Conservation (phyloP, 1,140 invertebrate species). For the Zaprionus ornatus region DNA sequence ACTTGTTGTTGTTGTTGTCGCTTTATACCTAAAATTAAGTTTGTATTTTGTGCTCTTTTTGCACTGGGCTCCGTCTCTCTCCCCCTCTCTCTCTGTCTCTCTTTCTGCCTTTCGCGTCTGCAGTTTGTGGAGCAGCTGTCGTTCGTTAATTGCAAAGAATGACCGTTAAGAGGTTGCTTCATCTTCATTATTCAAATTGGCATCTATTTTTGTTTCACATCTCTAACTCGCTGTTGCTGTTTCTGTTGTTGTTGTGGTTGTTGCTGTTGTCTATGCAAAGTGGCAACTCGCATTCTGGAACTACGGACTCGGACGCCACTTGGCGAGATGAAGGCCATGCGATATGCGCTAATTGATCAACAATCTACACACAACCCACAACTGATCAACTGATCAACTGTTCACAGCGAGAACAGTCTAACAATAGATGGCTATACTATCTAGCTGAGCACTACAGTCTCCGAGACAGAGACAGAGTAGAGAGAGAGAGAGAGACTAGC, state of each 20-base stretch:
- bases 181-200: slow-evolving; percentile 53
- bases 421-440: slow-evolving; percentile 9
- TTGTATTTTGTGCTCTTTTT: slow-evolving; percentile 4
- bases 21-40: slow-evolving; percentile 24
- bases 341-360: slow-evolving; percentile 48
- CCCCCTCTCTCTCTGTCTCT: not conserved
- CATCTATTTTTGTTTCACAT: slow-evolving; percentile 35
- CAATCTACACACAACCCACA: slow-evolving; percentile 27
- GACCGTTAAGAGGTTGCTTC: slow-evolving; percentile 47
- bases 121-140: slow-evolving; percentile 61
- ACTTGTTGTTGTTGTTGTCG: slow-evolving; percentile 13
- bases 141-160: slow-evolving; percentile 70
- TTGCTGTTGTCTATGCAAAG: slow-evolving; percentile 26
- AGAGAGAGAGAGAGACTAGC: not conserved
- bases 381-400: slow-evolving; percentile 19
- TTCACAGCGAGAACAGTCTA: not conserved
- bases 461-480: not conserved
- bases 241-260: not conserved
- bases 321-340: slow-evolving; percentile 35
- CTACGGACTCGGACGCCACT: slow-evolving; percentile 23
- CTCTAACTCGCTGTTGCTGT: not conserved
- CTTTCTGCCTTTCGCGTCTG: slow-evolving; percentile 1
- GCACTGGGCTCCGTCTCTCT: not conserved
- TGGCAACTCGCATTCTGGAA: slow-evolving; percentile 40
- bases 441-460: not conserved